Base-by-base conservation (phyloP, 2,888 invertebrate species). In the Leptinotarsa peninsularis region DNA sequence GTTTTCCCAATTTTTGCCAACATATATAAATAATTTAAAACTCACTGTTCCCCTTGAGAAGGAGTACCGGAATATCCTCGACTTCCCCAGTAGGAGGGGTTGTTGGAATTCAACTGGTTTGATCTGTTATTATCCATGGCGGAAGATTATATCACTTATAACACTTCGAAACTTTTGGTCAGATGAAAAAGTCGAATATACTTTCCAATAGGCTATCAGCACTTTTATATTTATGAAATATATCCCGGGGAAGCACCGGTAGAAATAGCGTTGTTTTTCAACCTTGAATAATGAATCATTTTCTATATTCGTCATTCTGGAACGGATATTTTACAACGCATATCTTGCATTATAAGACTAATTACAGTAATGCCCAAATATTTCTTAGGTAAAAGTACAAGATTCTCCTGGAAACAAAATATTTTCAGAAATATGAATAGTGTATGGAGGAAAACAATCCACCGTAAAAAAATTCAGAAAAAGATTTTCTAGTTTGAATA, bases 101-200 rank as follows among this genome's bases (percentile, higher is more conserved):
- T 74, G 56, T 74, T 74, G 15, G 74, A 66, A 21, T 74, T 74
- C 54, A 74, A 14, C 23, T 74, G 74, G 49, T 74, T 74, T 14
- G 74, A 66, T 50, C 67, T 71, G 27, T 74, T 74, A 66, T 74
- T 63, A 15, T 63, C 63, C 60, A 60, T 60, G 54, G 7, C 54
- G 7, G 18, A 18, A n/a, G 13, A 54, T 10, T 18, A 18, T 54
- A 14, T 54, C 7, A 18, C n/a, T 43, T 43, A 10, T 10, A 18
- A 21, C 23, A 23, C 0, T 15, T 58, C 14, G n/a, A 52, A 52
- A 52, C 15, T 52, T n/a, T 52, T 5, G n/a, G 4, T 52, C 17
- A 1, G 52, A 52, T 17, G 3, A 52, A n/a, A 52, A 5, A 52
- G 52, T 17, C 15, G n/a, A 52, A 52, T 52, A 52, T n/a, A 52